Percentiles rank a stretch among this genome's conserved stretches.
phyloP scores from a whole-genome alignment of 2,888 invertebrate genomes.

The Amblyteles armatorius region DNA sequence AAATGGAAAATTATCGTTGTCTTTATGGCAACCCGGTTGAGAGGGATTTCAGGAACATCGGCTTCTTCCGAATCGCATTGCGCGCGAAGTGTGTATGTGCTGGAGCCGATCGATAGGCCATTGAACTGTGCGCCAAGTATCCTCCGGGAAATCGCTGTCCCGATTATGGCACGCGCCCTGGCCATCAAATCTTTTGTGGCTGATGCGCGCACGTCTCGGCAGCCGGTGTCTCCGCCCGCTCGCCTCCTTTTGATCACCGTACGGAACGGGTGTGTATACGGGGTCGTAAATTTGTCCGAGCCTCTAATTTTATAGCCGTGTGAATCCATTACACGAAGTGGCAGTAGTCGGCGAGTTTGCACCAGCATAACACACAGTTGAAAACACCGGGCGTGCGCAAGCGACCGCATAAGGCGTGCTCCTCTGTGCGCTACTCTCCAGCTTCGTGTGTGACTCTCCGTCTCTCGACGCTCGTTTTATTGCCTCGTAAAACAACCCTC shows the following conservation, averaged over 20 bases:
- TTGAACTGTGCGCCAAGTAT: constrained; percentile 53
- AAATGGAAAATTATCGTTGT: constrained; percentile 2
- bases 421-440: constrained; percentile 55
- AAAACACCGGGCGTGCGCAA: constrained; percentile 61
- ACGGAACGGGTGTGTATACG: constrained; percentile 65
- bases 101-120: constrained; percentile 42
- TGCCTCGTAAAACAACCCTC: constrained; percentile 82
- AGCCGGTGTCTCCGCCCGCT: constrained; percentile 36
- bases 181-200: constrained; percentile 69
- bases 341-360: constrained; percentile 76
- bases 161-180: constrained; percentile 66
- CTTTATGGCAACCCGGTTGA: neutral
- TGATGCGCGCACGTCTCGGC: constrained; percentile 45
- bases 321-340: constrained; percentile 83
- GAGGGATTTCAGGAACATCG: neutral
- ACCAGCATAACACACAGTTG: constrained; percentile 67
- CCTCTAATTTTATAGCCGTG: constrained; percentile 83
- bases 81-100: neutral
- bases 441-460: constrained; percentile 64
- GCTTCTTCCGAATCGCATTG: neutral
- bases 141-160: constrained; percentile 59
- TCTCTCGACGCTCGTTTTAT: constrained; percentile 80
- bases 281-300: constrained; percentile 81
- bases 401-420: constrained; percentile 64
- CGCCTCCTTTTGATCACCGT: constrained; percentile 49